A percentile compares a stretch with the other conserved stretches of the same genome.
Evolutionary conservation across 2,888 invertebrate species (phyloP).

Genomic region (Monopis laevigella): DNA sequence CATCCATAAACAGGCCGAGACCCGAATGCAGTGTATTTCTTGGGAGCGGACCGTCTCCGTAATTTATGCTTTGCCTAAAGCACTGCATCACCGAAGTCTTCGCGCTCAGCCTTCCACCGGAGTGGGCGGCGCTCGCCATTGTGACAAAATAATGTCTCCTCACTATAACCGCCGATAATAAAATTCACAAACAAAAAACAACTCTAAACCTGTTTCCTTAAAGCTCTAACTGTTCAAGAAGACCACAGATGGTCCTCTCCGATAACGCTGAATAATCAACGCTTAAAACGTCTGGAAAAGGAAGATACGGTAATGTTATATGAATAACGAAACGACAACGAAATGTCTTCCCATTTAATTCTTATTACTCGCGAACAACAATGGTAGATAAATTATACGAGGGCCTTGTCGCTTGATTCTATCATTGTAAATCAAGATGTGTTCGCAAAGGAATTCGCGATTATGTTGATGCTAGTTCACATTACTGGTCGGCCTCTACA

Average conservation of each 20-base stretch:
- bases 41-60: conserved; percentile 39
- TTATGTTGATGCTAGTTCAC: too few relatives aligned
- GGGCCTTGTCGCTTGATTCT: conserved; percentile 28
- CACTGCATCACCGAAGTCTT: conserved; percentile 61
- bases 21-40: conserved; percentile 40
- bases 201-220: conserved; percentile 33
- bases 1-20: conserved; percentile 18
- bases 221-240: conserved; percentile 27
- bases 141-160: conserved; percentile 65
- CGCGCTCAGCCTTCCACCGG: conserved; percentile 41
- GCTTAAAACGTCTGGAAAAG: conserved; percentile 66
- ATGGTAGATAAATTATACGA: conserved; percentile 45
- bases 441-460: too few relatives aligned
- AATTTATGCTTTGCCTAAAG: conserved; percentile 64
- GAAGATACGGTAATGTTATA: conserved; percentile 66
- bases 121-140: conserved; percentile 63
- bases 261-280: conserved; percentile 67
- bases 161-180: conserved; percentile 41
- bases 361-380: conserved; percentile 52
- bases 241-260: conserved; percentile 50
- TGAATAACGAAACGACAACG: conserved; percentile 63
- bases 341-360: conserved; percentile 63
- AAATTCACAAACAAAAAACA: conserved; percentile 31
- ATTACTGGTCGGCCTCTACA: too few relatives aligned
- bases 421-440: conserved; percentile 29